Evolutionary conservation across 2,888 invertebrate species (phyloP).

Genomic region (Cactoblastis cactorum): DNA sequence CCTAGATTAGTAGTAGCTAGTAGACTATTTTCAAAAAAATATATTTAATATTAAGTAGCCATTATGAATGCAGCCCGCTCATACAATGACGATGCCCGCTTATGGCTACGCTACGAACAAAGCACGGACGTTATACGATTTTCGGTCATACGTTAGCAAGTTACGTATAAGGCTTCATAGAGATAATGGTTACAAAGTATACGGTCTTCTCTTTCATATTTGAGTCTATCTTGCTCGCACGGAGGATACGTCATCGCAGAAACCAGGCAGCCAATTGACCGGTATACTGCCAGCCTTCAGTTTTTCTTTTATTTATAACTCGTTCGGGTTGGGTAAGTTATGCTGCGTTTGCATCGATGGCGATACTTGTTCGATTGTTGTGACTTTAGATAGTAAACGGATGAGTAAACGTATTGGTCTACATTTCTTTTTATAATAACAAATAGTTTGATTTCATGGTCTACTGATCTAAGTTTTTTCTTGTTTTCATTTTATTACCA

Average conservation of each 20-base stretch:
- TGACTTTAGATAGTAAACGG: neutral
- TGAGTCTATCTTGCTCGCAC: conserved; percentile 44
- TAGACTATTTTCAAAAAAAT: too few relatives aligned
- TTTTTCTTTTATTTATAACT: conserved; percentile 78
- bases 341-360: conserved; percentile 47
- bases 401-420: too few relatives aligned
- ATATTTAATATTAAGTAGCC: conserved; percentile 26
- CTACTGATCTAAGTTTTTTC: too few relatives aligned
- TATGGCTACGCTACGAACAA: conserved; percentile 45
- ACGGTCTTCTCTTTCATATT: conserved; percentile 38
- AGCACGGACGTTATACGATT: conserved; percentile 68
- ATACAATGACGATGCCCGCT: conserved; percentile 36
- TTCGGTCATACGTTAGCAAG: conserved; percentile 68
- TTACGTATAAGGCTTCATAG: conserved; percentile 71
- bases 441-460: too few relatives aligned
- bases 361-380: conserved; percentile 23
- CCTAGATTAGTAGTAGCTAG: too few relatives aligned
- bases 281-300: conserved; percentile 78
- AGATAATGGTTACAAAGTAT: conserved; percentile 62
- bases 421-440: too few relatives aligned
- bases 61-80: conserved; percentile 7
- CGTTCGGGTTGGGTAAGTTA: conserved; percentile 72
- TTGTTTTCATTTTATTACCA: too few relatives aligned
- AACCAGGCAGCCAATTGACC: conserved; percentile 79
- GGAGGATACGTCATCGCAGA: conserved; percentile 70